These are phyloP conservation scores for Encarsia formosa DNA, from an alignment of 2,888 invertebrate genomes.

Conservation along the genomic window DNA sequence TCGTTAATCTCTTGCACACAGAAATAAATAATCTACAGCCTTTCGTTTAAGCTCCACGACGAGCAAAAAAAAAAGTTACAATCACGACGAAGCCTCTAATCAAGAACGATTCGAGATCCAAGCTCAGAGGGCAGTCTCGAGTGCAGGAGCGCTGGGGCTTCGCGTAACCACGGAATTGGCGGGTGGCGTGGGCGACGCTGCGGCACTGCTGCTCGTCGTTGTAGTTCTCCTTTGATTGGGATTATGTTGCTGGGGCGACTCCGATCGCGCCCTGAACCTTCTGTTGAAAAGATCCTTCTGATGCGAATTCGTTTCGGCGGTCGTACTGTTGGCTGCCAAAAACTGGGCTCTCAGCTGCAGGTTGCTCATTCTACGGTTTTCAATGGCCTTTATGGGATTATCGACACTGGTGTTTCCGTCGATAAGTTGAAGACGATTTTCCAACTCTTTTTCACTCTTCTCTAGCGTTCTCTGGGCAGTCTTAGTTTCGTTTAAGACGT, in stretches of 20 bases:
- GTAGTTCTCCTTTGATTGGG: slow-evolving; percentile 35
- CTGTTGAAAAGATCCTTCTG: slow-evolving; percentile 23
- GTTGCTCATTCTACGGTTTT: slow-evolving; percentile 42
- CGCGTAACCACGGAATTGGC: slow-evolving; percentile 38
- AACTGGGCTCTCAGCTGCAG: slow-evolving; percentile 47
- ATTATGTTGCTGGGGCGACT: slow-evolving; percentile 43
- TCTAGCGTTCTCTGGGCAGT: slow-evolving; percentile 11
- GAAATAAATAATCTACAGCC: slow-evolving; percentile 8
- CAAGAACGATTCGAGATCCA: not conserved
- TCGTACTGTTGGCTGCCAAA: slow-evolving; percentile 36
- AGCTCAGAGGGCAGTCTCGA: slow-evolving; percentile 47
- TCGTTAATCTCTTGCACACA: slow-evolving; percentile 7
- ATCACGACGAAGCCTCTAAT: not conserved
- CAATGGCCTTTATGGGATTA: slow-evolving; percentile 33
- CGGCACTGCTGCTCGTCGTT: slow-evolving; percentile 43
- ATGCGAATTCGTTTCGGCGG: slow-evolving; percentile 1
- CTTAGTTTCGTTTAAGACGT: slow-evolving; percentile 11
- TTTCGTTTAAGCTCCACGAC: slow-evolving; percentile 12
- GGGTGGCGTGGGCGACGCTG: slow-evolving; percentile 39
- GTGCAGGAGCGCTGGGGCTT: slow-evolving; percentile 46
- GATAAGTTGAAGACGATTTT: slow-evolving; percentile 19
- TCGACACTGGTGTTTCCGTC: not conserved
- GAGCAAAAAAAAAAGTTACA: slow-evolving; percentile 1
- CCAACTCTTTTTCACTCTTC: slow-evolving; percentile 18
- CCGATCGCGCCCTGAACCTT: slow-evolving; percentile 45